phyloP scores from a whole-genome alignment of 1,140 invertebrate species.

The Pseudomyrmex sp. region DNA sequence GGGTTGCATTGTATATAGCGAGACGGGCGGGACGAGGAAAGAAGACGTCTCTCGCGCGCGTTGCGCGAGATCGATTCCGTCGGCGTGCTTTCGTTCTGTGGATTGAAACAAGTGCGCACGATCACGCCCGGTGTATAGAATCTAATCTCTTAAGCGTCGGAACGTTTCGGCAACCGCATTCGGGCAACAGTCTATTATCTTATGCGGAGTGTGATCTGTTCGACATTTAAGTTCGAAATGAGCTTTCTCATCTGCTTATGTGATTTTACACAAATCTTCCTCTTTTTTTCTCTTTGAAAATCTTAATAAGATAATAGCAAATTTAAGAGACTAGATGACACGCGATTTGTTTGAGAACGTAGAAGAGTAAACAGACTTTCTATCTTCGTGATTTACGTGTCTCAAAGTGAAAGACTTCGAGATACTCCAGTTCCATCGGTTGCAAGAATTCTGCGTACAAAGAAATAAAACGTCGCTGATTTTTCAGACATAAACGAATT shows the following conservation, averaged over 20 bases:
- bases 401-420: no score
- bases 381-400: no score
- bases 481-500: no score
- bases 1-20: background rate
- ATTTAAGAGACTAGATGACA: no score
- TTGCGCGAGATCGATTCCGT: slow-evolving; percentile 38
- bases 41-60: slow-evolving; percentile 25
- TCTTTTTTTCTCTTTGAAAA: no score
- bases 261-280: background rate
- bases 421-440: no score
- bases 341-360: no score
- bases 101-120: slow-evolving; percentile 17
- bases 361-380: no score
- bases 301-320: no score
- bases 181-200: background rate
- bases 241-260: background rate
- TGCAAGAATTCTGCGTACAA: no score
- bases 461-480: no score
- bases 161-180: background rate
- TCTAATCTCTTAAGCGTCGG: background rate
- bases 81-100: slow-evolving; percentile 10
- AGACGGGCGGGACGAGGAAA: background rate
- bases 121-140: background rate
- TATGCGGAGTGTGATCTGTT: no score
- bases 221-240: background rate